phyloP scores from a whole-genome alignment of 2,888 invertebrate genomes.

The Asteroscopus sphinx region DNA sequence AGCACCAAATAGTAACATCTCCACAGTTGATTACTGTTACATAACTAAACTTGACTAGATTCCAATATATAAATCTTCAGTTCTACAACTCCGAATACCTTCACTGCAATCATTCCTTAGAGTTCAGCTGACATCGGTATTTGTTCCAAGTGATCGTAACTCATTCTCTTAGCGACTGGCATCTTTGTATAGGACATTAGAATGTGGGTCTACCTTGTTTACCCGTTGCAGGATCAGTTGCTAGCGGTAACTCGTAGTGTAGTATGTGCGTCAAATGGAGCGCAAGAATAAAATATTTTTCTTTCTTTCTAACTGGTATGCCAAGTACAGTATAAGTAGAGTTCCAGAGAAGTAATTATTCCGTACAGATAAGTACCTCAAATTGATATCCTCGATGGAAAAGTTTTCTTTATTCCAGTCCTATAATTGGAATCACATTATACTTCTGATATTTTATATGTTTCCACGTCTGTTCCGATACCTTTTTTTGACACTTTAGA shows the following conservation, averaged over 20 bases:
- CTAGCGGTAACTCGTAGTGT: neutral
- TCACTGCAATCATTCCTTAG: conserved; percentile 24
- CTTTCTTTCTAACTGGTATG: no score
- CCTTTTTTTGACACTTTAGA: no score
- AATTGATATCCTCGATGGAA: no score
- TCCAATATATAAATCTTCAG: conserved; percentile 32
- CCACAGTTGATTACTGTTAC: neutral
- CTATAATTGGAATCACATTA: no score
- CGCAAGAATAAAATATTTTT: no score
- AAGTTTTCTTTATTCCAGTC: no score
- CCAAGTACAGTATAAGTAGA: no score
- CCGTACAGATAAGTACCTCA: no score
- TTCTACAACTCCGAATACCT: conserved; percentile 16
- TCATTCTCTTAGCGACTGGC: conserved; percentile 27
- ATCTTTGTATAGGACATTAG: conserved; percentile 24
- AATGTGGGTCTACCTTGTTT: conserved; percentile 15
- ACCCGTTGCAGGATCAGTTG: neutral
- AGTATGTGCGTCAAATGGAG: no score
- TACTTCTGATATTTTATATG: no score
- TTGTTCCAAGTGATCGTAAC: conserved; percentile 29
- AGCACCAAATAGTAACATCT: conserved; percentile 6
- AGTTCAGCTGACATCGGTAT: conserved; percentile 22
- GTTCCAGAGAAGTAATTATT: no score
- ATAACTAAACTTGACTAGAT: conserved; percentile 4
- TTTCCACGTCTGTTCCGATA: no score